Base-by-base conservation (phyloP, 2,113 vertebrate genomes). In the Vanacampus margaritifer region DNA sequence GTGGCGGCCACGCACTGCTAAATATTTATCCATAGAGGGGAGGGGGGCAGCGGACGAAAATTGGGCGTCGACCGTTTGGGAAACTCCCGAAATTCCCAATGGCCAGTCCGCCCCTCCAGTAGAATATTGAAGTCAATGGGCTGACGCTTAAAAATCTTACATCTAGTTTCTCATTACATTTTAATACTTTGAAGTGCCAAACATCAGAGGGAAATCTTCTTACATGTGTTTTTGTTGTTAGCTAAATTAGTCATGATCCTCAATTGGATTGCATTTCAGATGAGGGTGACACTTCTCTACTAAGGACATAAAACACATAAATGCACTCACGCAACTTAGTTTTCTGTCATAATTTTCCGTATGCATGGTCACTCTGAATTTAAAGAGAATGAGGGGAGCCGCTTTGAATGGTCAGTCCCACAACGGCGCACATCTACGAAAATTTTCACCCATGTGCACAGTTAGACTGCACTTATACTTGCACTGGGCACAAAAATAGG, bases 191-290 rank as follows among this genome's bases (percentile, higher is more conserved):
- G 36, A 86, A 80, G 81, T 75, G 84, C 84, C 81, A 41, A 85
- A 76, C 82, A 79, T 6, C 61, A 73, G 79, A 82, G 69, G 57
- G 68, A 84, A 84, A 78, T 83, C 74, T 50, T 75, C 72, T 75
- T 73, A 85, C 79, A 83, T 7, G 58, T 16, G 65, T 88, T 73
- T 76, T 58, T 80, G 84, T 85, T 83, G 84, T 86, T 81, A 71
- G 73, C 73, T 89, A 72, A 84, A 88, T 88, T 88, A 89, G 87
- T 87, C 78, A 85, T 84, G 54, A 6, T 72, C 84, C 84, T 88
- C 84, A 86, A 48, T 45, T 41, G 68, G 54, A 53, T n/a, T 65
- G 72, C 69, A 46, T 74, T 79, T 69, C 46, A 88, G 81, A 75
- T 74, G 48, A 66, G 77, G 53, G 72, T 76, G 78, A 86, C 78